Percentiles rank a stretch among this genome's conserved stretches.
These are phyloP conservation scores for Balanococcus diminutus DNA, from an alignment of 2,888 invertebrate species.

Conservation along the genomic window DNA sequence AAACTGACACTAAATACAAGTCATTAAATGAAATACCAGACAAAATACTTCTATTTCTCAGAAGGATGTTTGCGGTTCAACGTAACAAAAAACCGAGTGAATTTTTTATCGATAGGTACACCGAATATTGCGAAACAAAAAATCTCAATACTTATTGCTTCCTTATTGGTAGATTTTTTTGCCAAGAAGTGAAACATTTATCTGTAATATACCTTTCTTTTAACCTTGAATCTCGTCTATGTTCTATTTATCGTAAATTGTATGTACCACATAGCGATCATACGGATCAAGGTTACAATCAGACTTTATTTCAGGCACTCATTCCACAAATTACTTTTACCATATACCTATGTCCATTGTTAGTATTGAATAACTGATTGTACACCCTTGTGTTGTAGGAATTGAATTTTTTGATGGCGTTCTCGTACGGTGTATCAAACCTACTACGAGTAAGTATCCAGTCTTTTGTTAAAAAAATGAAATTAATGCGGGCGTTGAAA, in stretches of 20 bases:
- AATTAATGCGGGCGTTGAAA: not conserved
- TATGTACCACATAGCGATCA: conserved; percentile 16
- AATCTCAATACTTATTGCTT: not conserved
- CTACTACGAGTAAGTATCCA: not conserved
- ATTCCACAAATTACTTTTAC: conserved; percentile 39
- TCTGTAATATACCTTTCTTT: conserved; percentile 20
- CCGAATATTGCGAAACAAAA: not conserved
- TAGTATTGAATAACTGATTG: not conserved
- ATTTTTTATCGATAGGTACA: not conserved
- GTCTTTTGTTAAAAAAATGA: not conserved
- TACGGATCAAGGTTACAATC: conserved; percentile 33
- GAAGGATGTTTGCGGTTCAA: conserved; percentile 1
- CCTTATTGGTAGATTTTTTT: not conserved
- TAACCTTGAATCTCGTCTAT: conserved; percentile 30
- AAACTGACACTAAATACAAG: conserved; percentile 39
- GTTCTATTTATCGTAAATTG: conserved; percentile 27
- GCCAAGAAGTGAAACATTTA: not conserved
- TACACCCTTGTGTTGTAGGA: not conserved
- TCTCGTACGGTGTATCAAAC: not conserved
- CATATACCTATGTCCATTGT: not conserved
- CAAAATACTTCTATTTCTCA: conserved; percentile 37
- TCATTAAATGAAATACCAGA: conserved; percentile 37
- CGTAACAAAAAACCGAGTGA: not conserved
- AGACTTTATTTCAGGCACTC: not conserved
- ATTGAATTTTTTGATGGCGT: not conserved